Evolutionary conservation across 2,888 invertebrate species (phyloP), one percentile per base, ranked within the genome.

Genomic region (Uropetala carovei): DNA sequence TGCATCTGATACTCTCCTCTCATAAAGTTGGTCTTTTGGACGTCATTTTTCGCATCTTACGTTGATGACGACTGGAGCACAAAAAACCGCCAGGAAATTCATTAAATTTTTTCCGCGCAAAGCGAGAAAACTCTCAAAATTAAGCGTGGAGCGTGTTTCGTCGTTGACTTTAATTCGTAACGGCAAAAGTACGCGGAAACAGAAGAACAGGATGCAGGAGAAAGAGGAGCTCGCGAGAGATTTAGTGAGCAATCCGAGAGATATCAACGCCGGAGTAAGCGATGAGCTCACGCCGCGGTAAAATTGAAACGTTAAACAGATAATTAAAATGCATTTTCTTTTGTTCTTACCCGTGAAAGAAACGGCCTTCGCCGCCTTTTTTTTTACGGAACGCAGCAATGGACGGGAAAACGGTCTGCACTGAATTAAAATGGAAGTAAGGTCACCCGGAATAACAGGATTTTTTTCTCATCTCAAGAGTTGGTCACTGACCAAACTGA

Each of bases 401-500:
- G 75, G 22, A 22, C 27, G 75, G 22, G 0, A 22, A 13, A 22
- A 27, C 7, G 75, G 22, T 27, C 11, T 27, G 75, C 75, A 75
- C 27, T 27, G 27, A 27, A 75, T 27, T 75, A 27, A 75, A 68
- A 18, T 22, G 22, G 68, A 22, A 27, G 43, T 43, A 27, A 27
- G 75, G 75, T 75, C 75, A 22, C 27, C 10, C 75, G 2, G 10
- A 75, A 75, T 75, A 75, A 75, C 75, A 75, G 75, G 75, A 75
- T 75, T 75, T 75, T 75, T 75, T 60, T 7, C 27, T 22, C 13
- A 2, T 27, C 75, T 75, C 14, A 27, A 75, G 10, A 75, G 11
- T 75, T 75, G 75, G 75, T 75, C 75, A 75, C 75, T 43, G 43
- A 89, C 60, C 89, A 89, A 64, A 64, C 64, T 16, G 64, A 64